Evolutionary conservation across 2,113 vertebrate species (phyloP).

Genomic region (Sylvilagus bachmani): DNA sequence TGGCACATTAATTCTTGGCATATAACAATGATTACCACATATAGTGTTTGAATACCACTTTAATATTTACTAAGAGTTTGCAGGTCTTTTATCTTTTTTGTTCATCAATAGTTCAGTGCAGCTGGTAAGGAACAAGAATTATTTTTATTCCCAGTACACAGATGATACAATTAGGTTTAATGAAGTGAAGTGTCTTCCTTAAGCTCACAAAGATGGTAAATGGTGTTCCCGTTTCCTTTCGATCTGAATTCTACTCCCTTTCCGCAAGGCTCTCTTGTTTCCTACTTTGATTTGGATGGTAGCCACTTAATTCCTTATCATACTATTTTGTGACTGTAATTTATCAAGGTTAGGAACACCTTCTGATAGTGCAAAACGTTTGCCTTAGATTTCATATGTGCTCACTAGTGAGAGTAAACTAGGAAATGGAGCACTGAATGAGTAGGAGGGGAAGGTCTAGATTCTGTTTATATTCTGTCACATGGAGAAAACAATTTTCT

Average conservation of each 20-base stretch:
- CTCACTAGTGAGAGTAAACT: background rate
- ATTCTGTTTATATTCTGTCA: background rate
- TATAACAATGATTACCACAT: conserved; percentile 19
- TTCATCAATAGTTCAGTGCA: conserved; percentile 40
- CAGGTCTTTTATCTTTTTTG: conserved; percentile 51
- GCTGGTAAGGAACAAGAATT: conserved; percentile 45
- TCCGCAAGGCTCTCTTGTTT: background rate
- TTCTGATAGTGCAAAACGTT: background rate
- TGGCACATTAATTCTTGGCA: conserved; percentile 33
- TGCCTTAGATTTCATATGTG: background rate
- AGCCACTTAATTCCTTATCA: background rate
- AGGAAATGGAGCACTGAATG: background rate
- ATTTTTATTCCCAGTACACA: conserved; percentile 48
- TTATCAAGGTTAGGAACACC: background rate
- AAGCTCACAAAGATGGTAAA: background rate
- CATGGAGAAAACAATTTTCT: background rate
- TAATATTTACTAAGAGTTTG: conserved; percentile 78
- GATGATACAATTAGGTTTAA: conserved; percentile 76
- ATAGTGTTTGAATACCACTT: conserved; percentile 51
- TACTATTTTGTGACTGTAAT: background rate
- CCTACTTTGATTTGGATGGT: conserved; percentile 30
- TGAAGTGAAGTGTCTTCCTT: conserved; percentile 69
- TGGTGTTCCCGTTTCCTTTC: background rate
- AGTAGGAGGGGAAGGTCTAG: background rate
- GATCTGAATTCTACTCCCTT: background rate